Percentiles rank a stretch among this genome's conserved stretches.
These are phyloP conservation scores for Brenthis ino DNA, from an alignment of 2,888 invertebrate species.

Conservation along the genomic window DNA sequence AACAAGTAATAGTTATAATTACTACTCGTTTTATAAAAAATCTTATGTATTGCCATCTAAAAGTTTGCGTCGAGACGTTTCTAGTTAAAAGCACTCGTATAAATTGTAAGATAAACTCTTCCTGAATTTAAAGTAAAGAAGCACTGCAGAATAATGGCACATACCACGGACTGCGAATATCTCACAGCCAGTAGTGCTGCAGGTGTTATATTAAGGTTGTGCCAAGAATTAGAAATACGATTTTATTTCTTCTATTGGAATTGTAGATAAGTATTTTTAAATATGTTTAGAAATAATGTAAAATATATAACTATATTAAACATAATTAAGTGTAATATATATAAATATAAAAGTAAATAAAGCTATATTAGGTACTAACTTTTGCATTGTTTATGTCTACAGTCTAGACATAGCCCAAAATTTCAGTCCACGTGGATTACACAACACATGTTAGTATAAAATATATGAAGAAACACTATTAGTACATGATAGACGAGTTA, in stretches of 20 bases:
- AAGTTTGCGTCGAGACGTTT: not conserved
- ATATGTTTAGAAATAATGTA: constrained; percentile 11
- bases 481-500: not conserved
- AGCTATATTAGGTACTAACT: too few species aligned
- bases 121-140: constrained; percentile 22
- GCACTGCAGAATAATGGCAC: constrained; percentile 19
- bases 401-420: too few species aligned
- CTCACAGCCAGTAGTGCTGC: constrained; percentile 14
- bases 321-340: too few species aligned
- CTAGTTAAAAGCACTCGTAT: constrained; percentile 15
- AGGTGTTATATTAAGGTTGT: constrained; percentile 16
- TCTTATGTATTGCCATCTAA: too few species aligned
- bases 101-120: constrained; percentile 21
- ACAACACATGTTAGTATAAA: not conserved
- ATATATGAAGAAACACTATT: not conserved
- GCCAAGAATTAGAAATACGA: constrained; percentile 16
- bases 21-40: too few species aligned
- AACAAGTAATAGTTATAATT: too few species aligned
- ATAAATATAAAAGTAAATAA: too few species aligned
- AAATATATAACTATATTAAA: too few species aligned
- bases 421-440: too few species aligned
- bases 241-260: not conserved
- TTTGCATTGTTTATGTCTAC: too few species aligned
- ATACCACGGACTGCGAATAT: constrained; percentile 18
- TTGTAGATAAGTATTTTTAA: constrained; percentile 7